Evolutionary conservation across 2,113 vertebrate species (phyloP), one percentile per base, ranked within the genome.

Genomic region (Orcinus orca): DNA sequence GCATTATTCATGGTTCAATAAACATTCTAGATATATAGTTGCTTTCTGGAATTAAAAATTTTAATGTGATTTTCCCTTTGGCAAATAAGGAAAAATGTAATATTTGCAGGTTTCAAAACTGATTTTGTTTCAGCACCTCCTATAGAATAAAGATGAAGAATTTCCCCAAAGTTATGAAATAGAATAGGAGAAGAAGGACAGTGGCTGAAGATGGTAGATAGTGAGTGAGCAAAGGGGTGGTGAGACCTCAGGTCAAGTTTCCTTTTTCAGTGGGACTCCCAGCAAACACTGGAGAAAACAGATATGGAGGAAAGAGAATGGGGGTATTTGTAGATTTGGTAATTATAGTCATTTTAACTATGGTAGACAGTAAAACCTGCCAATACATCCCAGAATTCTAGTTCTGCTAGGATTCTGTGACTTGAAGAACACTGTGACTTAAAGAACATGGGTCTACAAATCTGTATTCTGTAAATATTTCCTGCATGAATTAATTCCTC

Each of bases 111-210:
- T 91, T 79, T 79, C 88, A 55, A 87, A 82, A 73, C 14, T 87
- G 18, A 80, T 83, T 96, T 95, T 71, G 74, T 88, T 95, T 95
- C 77, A 95, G 47, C 6, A 70, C 26, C 73, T 92, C 10, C 74
- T 74, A 0, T 60, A 77, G 36, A 93, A 76, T 60, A 62, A 85
- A 55, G 50, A 77, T 70, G 4, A 47, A 77, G 62, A 89, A 68
- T 79, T 88, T 81, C 50, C 44, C 41, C 31, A n/a, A 74, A 88
- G 21, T 25, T 50, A 23, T 74, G 41, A 65, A 88, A 50, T 26
- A 4, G 33, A 84, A 63, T 76, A 8, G 8, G 38, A 44, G 53
- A 53, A 53, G 29, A 41, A 68, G 18, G 55, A 4, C 41, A 44
- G 82, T 2, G 41, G n/a, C 76, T 60, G 13, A 33, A n/a, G 70